phyloP scores from a whole-genome alignment of 2,888 invertebrate genomes.

The Lamellibrachia satsuma region DNA sequence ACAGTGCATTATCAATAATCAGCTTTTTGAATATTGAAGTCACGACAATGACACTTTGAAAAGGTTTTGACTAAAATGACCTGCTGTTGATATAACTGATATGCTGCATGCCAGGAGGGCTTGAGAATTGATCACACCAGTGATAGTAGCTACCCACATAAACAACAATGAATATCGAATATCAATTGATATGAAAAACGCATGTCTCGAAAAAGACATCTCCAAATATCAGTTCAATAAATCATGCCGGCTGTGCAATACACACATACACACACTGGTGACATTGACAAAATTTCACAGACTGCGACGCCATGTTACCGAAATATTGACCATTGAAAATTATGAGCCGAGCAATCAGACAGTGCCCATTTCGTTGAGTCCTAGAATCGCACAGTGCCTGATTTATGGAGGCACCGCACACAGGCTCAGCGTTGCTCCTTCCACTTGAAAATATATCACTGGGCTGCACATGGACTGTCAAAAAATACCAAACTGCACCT shows the following conservation, averaged over 20 bases:
- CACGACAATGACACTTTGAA: constrained; percentile 17
- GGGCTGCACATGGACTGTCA: not conserved
- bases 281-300: not conserved
- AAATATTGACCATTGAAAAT: constrained; percentile 13
- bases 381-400: not conserved
- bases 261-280: not conserved
- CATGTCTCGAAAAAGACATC: not conserved
- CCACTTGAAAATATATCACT: constrained; percentile 7
- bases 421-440: not conserved
- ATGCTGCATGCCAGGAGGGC: not conserved
- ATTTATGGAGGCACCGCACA: not conserved
- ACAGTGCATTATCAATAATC: not conserved
- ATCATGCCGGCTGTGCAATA: not conserved
- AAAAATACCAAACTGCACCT: constrained; percentile 17
- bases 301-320: not conserved
- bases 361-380: not conserved
- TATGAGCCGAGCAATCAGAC: not conserved
- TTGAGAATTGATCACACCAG: not conserved
- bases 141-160: not conserved
- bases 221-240: not conserved
- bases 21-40: not conserved
- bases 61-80: constrained; percentile 3
- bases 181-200: not conserved
- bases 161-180: constrained; percentile 13
- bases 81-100: not conserved